Conservation (phyloP, 2,888 invertebrate species). For the Athripsodes cinereus region DNA sequence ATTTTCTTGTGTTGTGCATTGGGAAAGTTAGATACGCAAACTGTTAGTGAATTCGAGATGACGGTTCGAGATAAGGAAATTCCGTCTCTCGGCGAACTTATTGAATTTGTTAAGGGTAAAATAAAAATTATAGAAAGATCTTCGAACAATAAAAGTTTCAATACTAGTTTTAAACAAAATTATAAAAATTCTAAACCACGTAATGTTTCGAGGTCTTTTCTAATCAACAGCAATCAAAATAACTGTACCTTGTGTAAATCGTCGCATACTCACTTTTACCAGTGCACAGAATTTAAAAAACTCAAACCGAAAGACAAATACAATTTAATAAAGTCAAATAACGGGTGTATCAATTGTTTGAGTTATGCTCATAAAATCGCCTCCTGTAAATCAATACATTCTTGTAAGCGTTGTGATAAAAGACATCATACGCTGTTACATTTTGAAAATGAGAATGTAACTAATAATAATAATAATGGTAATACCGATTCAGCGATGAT, state of each 20-base stretch:
- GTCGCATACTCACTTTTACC: neutral
- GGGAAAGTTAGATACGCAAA: neutral
- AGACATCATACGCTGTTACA: neutral
- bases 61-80: neutral
- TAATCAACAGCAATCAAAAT: neutral
- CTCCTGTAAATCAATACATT: neutral
- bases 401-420: conserved; percentile 2
- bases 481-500: neutral
- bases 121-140: neutral
- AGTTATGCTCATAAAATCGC: neutral
- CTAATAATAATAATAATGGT: neutral
- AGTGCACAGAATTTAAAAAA: neutral
- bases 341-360: conserved; percentile 2
- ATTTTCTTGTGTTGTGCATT: neutral
- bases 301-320: neutral
- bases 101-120: neutral
- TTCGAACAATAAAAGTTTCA: neutral
- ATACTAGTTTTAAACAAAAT: neutral
- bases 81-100: neutral
- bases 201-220: neutral
- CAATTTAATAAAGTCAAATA: neutral
- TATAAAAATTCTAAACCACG: neutral
- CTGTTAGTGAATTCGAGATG: neutral
- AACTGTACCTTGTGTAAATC: neutral
- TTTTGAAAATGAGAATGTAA: neutral